Base-by-base conservation (phyloP, 2,113 vertebrate species). In the Empidonax traillii region DNA sequence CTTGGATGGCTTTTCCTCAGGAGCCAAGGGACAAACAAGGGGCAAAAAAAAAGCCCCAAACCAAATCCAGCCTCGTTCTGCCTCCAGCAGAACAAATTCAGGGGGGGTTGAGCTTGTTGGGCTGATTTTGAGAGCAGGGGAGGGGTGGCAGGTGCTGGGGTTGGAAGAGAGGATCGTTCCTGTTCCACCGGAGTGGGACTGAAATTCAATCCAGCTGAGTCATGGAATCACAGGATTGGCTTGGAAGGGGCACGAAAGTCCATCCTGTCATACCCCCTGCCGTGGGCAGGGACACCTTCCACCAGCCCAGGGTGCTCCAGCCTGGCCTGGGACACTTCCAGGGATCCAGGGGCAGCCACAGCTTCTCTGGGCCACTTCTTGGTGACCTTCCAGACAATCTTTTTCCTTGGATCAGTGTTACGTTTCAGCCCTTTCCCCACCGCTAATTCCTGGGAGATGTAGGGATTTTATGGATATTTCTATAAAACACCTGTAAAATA, bases 341-440 rank as follows among this genome's bases (percentile, higher is more conserved):
- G 51, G 43, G 30, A 75, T 62, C 52, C 43, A 33, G 55, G 35
- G 17, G 12, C 10, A 68, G 14, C 39, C 85, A 7, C 27, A 33
- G 27, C 12, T 23, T 2, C 14, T 27, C 33, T 10, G 22, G 58
- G 22, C 12, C 43, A 53, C 11, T 27, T 31, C 9, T 4, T 14
- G 31, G 65, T 53, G 31, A 22, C 19, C 12, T 53, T 39, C 49
- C 41, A 22, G 2, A 3, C 1, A 2, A 3, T 10, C 2, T 21
- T 86, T 80, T 67, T 33, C 59, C 39, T 74, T 37, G 35, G n/a
- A n/a, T 85, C 13, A 3, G 2, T 8, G 23, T 24, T 55, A 24
- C 4, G 1, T 41, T 74, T 67, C 8, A 23, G 37, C 39, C 37
- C 9, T 47, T 25, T 59, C 56, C 62, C 27, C 33, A 74, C 14